A percentile compares a stretch with the other conserved stretches of the same genome.
Conservation (phyloP, 1,140 invertebrate species). For the Melitaea cinxia region DNA sequence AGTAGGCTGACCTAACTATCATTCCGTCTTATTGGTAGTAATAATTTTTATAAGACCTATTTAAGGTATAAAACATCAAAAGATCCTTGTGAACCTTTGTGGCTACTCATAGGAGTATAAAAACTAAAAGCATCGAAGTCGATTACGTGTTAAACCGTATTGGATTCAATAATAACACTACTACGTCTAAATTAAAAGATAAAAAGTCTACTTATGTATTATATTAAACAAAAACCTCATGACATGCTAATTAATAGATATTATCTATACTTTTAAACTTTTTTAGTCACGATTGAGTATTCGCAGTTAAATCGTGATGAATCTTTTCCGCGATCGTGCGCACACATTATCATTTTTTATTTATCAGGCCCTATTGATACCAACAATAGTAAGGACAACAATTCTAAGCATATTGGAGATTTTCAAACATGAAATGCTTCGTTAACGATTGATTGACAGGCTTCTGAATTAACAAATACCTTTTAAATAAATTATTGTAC, state of each 20-base stretch:
- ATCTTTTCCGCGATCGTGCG: conserved; percentile 66
- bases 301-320: conserved; percentile 50
- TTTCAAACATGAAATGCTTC: conserved; percentile 4
- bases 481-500: too few relatives aligned
- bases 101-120: too few relatives aligned
- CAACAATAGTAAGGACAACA: conserved; percentile 7
- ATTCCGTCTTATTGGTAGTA: too few relatives aligned
- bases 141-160: too few relatives aligned
- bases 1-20: too few relatives aligned
- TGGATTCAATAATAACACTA: too few relatives aligned
- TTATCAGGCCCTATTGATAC: conserved; percentile 45
- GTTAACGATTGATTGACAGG: background rate
- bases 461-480: background rate
- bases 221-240: conserved; percentile 46
- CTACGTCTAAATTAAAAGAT: background rate
- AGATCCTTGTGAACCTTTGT: too few relatives aligned
- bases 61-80: too few relatives aligned
- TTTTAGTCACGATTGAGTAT: conserved; percentile 51
- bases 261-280: conserved; percentile 41
- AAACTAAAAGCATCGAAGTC: too few relatives aligned
- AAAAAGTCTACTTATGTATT: conserved; percentile 9
- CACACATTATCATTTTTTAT: conserved; percentile 42
- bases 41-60: too few relatives aligned
- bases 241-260: conserved; percentile 50
- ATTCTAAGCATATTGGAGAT: too few relatives aligned